phyloP scores from a whole-genome alignment of 2,113 vertebrate genomes.

The Gasterosteus aculeatus region DNA sequence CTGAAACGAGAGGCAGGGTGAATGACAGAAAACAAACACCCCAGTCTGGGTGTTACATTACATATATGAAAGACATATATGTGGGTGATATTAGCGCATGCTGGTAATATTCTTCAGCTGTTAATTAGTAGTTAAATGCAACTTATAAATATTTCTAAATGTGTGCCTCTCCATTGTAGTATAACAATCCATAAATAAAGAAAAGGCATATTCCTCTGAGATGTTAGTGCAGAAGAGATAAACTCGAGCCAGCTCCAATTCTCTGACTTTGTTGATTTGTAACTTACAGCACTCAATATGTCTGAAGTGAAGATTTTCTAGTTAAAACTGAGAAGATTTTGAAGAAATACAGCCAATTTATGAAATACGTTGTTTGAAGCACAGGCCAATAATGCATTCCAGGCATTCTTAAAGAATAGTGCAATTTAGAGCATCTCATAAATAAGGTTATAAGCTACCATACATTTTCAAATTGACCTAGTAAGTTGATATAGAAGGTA shows the following conservation, averaged over 20 bases:
- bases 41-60: background rate
- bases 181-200: background rate
- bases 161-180: background rate
- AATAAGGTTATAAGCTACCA: background rate
- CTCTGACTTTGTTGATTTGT: constrained; percentile 10
- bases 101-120: background rate
- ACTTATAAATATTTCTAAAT: background rate
- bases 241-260: background rate
- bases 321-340: constrained; percentile 23
- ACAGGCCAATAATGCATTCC: background rate
- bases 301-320: constrained; percentile 5
- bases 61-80: background rate
- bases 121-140: too few relatives aligned
- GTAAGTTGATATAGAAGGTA: too few relatives aligned
- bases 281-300: constrained; percentile 13
- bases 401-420: background rate
- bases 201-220: background rate
- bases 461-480: too few relatives aligned
- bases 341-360: too few relatives aligned
- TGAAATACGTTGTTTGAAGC: background rate
- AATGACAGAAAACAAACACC: too few relatives aligned
- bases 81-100: background rate
- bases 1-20: too few relatives aligned
- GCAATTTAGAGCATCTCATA: background rate
- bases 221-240: background rate